phyloP scores from a whole-genome alignment of 2,888 invertebrate genomes.

The Cylindroiulus punctatus region DNA sequence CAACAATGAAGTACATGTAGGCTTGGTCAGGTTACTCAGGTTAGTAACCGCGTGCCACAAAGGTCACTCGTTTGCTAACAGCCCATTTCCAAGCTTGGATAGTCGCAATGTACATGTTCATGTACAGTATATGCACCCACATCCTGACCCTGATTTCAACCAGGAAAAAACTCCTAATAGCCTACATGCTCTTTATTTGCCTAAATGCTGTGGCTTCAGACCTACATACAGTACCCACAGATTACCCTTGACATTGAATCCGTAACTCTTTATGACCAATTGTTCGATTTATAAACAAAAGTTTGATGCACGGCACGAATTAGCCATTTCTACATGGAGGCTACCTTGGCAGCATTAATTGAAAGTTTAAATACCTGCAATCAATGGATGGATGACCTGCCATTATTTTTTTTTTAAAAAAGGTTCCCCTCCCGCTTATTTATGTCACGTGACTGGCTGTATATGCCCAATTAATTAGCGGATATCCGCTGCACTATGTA shows the following conservation, averaged over 20 bases:
- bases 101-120: too few relatives aligned
- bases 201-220: background rate
- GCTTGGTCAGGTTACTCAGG: slow-evolving; percentile 9
- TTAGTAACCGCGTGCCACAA: background rate
- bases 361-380: slow-evolving; percentile 37
- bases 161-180: background rate
- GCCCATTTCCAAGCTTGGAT: too few relatives aligned
- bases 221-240: background rate
- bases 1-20: background rate
- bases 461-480: slow-evolving; percentile 39
- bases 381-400: slow-evolving; percentile 44
- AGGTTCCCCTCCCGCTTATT: slow-evolving; percentile 13
- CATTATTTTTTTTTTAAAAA: background rate
- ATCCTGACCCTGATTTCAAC: background rate
- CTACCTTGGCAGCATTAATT: background rate
- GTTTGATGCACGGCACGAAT: background rate
- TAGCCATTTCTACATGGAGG: background rate
- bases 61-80: too few relatives aligned
- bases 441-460: slow-evolving; percentile 31
- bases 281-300: slow-evolving; percentile 2
- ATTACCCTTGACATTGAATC: background rate
- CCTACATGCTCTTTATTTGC: background rate
- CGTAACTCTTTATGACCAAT: background rate
- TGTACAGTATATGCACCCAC: too few relatives aligned
- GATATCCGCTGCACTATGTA: slow-evolving; percentile 48